Evolutionary conservation across 2,888 invertebrate genomes (phyloP).

Genomic region (Bruchidius siliquastri): DNA sequence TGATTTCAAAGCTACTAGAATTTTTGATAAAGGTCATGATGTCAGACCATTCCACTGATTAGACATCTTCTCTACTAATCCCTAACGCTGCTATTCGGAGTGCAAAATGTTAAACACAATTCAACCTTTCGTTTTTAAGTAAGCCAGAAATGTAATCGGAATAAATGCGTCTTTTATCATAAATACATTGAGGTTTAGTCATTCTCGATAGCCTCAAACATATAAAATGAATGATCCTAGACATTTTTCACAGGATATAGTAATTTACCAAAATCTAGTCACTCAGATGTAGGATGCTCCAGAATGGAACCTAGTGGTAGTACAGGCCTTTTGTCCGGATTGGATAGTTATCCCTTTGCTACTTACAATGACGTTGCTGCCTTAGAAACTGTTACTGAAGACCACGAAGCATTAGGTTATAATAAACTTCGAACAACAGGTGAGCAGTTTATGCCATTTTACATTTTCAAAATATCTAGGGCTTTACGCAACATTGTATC

Average conservation of each 20-base stretch:
- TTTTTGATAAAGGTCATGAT: too few species aligned
- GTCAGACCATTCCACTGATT: too few species aligned
- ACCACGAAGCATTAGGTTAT: conserved; percentile 52
- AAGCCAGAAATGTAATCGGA: too few species aligned
- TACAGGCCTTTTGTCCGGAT: conserved; percentile 41
- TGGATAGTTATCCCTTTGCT: conserved; percentile 40
- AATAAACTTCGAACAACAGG: conserved; percentile 42
- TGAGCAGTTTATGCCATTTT: conserved; percentile 21
- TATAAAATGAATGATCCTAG: background rate
- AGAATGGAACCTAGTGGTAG: conserved; percentile 44
- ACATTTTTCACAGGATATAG: conserved; percentile 66
- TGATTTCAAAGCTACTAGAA: too few species aligned
- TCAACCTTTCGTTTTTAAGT: too few species aligned
- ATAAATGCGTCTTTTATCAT: too few species aligned
- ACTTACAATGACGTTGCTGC: conserved; percentile 48
- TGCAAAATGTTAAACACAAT: too few species aligned
- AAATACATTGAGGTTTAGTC: too few species aligned
- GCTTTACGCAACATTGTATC: too few species aligned
- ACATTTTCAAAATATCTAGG: too few species aligned
- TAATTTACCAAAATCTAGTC: conserved; percentile 79
- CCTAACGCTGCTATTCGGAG: too few species aligned
- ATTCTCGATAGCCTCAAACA: background rate
- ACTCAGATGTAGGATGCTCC: conserved; percentile 58
- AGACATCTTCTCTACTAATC: too few species aligned
- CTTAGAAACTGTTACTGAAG: conserved; percentile 67